Evolutionary conservation across 2,797 vertebrate genomes (phyloP).

Genomic region (Mus caroli): DNA sequence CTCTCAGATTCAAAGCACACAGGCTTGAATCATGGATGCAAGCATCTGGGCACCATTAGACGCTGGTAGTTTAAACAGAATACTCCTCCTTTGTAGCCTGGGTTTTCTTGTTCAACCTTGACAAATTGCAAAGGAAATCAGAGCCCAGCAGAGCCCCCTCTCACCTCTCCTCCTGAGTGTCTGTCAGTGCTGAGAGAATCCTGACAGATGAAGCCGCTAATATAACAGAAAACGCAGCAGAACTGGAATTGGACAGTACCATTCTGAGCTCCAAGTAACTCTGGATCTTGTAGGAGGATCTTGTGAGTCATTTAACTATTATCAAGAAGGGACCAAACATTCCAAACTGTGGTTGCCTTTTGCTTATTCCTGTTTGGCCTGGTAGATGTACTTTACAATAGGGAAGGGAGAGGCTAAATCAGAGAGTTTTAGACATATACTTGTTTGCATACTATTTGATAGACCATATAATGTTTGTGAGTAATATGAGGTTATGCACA

Average conservation of each 20-base stretch:
- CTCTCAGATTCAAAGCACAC: neutral
- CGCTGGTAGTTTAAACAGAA: neutral
- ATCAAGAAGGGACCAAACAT: neutral
- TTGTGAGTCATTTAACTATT: neutral
- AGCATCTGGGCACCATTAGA: neutral
- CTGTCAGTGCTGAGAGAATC: neutral
- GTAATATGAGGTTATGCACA: neutral
- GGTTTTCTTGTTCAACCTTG: neutral
- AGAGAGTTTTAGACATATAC: neutral
- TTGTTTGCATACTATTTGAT: neutral
- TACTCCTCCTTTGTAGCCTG: neutral
- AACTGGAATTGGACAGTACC: neutral
- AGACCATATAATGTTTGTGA: neutral
- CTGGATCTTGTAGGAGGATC: neutral
- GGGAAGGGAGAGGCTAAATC: neutral
- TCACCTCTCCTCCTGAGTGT: neutral
- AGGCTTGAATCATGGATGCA: neutral
- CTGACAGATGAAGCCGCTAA: neutral
- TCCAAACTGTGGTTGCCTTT: neutral
- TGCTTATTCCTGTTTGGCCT: neutral
- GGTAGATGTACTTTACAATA: neutral
- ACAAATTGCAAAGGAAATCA: constrained; percentile 17
- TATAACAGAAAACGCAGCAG: neutral
- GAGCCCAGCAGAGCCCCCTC: neutral
- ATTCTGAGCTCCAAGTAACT: neutral